These are phyloP conservation scores for Paedocypris micromegethes DNA, from an alignment of 2,797 vertebrate species.

Conservation along the genomic window DNA sequence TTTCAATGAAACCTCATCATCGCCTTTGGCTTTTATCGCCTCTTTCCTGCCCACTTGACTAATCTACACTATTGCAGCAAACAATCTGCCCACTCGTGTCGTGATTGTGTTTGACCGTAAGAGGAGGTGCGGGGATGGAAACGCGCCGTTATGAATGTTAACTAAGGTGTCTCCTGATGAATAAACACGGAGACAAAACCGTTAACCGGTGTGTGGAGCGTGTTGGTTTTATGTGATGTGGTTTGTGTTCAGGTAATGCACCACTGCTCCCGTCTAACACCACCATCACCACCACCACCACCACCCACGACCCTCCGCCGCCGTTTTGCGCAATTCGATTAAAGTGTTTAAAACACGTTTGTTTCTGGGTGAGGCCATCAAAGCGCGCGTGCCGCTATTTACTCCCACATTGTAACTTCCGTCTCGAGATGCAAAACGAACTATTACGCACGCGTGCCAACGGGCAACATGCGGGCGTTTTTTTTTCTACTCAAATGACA, in stretches of 20 bases:
- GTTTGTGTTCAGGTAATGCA: not conserved
- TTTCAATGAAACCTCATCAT: no score
- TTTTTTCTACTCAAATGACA: not conserved
- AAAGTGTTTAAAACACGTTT: conserved; percentile 4
- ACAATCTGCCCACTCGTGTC: not conserved
- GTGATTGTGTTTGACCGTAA: conserved; percentile 1
- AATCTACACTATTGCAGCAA: conserved; percentile 1
- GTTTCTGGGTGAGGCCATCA: not conserved
- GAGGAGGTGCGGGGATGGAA: conserved; percentile 15
- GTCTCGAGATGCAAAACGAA: conserved; percentile 1
- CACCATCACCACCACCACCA: not conserved
- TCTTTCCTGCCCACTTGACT: not conserved
- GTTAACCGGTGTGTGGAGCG: not conserved
- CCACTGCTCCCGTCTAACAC: not conserved
- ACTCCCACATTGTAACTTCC: conserved; percentile 16
- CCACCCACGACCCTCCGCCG: not conserved
- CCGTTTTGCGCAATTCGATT: conserved; percentile 13
- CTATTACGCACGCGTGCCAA: not conserved
- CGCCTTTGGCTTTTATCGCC: not conserved
- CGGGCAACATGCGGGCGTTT: not conserved
- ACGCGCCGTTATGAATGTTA: conserved; percentile 21
- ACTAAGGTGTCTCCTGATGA: conserved; percentile 11
- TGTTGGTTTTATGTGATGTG: no score
- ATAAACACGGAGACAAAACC: not conserved
- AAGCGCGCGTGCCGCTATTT: not conserved